A percentile compares a stretch with the other conserved stretches of the same genome.
phyloP scores from a whole-genome alignment of 2,113 vertebrate species.

The Coreoperca whiteheadi region DNA sequence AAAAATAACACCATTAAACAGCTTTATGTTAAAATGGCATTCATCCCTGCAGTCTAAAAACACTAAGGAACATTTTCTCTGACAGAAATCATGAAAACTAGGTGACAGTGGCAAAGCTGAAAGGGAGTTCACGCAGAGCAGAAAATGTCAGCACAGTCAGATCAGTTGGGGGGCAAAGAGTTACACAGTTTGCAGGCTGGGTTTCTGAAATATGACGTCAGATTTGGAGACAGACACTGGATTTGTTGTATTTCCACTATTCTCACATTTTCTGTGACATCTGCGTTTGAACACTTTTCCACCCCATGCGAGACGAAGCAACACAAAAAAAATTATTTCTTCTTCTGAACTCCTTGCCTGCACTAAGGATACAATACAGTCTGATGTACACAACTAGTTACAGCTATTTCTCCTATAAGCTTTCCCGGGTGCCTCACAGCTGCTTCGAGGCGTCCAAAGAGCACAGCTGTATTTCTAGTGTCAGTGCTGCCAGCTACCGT shows the following conservation, averaged over 20 bases:
- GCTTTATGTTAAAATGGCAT: slow-evolving; percentile 64
- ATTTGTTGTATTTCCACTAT: slow-evolving; percentile 19
- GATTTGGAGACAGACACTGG: slow-evolving; percentile 9
- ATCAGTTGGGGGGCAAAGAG: slow-evolving; percentile 27
- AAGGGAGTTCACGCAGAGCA: slow-evolving; percentile 28
- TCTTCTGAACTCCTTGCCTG: neutral
- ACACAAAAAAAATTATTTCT: slow-evolving; percentile 24
- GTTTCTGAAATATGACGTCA: slow-evolving; percentile 24
- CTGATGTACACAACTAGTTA: slow-evolving; percentile 34
- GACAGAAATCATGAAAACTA: slow-evolving; percentile 27
- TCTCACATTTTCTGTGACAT: slow-evolving; percentile 16
- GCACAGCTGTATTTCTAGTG: slow-evolving; percentile 48
- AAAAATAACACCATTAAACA: slow-evolving; percentile 70
- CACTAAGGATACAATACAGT: slow-evolving; percentile 6
- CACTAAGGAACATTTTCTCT: slow-evolving; percentile 26
- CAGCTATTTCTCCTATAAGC: neutral
- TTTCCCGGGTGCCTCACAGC: slow-evolving; percentile 5
- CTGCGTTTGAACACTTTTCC: slow-evolving; percentile 4
- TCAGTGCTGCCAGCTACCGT: slow-evolving; percentile 24
- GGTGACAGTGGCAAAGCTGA: slow-evolving; percentile 18
- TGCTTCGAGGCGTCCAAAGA: slow-evolving; percentile 20
- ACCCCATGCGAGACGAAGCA: neutral
- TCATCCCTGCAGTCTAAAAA: slow-evolving; percentile 31
- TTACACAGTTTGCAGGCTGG: neutral
- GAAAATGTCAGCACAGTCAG: slow-evolving; percentile 20